Conservation (phyloP, 2,888 invertebrate genomes). For the Sarcophaga carnaria region DNA sequence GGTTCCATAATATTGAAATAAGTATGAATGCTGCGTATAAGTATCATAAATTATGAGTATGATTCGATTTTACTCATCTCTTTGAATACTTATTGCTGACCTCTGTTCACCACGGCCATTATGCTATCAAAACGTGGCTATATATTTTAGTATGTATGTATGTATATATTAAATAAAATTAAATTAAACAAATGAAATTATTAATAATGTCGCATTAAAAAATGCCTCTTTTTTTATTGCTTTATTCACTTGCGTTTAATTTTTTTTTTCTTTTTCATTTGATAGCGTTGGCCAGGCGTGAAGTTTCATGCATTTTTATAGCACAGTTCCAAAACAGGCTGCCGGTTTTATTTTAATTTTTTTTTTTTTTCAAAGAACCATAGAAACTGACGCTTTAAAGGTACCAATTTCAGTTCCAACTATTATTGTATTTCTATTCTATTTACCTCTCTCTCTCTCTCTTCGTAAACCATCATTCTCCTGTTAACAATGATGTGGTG, state of each 20-base stretch:
- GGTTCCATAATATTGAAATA: no score
- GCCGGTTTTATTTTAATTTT: not conserved
- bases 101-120: no score
- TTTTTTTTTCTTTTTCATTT: constrained; percentile 52
- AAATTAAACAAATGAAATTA: constrained; percentile 9
- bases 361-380: not conserved
- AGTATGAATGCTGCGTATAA: no score
- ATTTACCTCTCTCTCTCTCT: not conserved
- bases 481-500: not conserved
- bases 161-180: constrained; percentile 2
- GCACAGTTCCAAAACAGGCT: constrained; percentile 50
- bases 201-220: constrained; percentile 49
- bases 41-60: no score
- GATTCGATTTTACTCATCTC: no score
- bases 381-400: not conserved
- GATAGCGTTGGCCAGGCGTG: constrained; percentile 69
- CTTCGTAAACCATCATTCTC: not conserved
- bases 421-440: not conserved
- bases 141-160: not conserved
- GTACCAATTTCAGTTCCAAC: not conserved
- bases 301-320: constrained; percentile 66
- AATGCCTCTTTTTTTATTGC: constrained; percentile 30
- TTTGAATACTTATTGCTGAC: no score
- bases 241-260: constrained; percentile 20
- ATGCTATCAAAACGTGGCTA: no score